A percentile compares a stretch with the other conserved stretches of the same genome.
Conservation (phyloP, 2,113 vertebrate genomes). For the Choloepus hoffmanni region DNA sequence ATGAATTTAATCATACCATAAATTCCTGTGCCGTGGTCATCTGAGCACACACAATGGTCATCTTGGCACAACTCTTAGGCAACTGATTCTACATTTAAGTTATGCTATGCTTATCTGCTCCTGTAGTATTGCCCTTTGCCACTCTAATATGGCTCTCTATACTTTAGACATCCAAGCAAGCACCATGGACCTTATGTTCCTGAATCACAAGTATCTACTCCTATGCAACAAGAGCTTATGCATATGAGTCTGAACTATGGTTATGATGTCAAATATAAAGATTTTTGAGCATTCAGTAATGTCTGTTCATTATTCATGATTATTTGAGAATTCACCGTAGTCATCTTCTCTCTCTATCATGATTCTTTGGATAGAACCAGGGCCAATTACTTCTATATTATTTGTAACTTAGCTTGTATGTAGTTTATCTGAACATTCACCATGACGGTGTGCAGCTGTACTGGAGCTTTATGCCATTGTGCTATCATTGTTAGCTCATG, state of each 20-base stretch:
- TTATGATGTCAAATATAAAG: slow-evolving; percentile 17
- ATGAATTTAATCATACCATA: background rate
- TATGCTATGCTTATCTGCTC: background rate
- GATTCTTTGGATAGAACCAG: background rate
- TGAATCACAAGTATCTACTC: background rate
- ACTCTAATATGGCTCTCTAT: background rate
- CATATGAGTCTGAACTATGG: background rate
- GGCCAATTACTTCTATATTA: background rate
- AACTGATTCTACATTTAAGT: background rate
- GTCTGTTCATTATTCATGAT: background rate
- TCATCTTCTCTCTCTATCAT: background rate
- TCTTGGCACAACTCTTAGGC: slow-evolving; percentile 8
- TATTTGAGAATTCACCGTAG: background rate
- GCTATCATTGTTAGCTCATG: background rate
- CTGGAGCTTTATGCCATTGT: background rate
- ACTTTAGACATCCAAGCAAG: background rate
- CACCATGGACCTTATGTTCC: background rate
- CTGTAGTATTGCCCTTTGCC: background rate
- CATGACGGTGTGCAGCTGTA: background rate
- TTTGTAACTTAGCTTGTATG: background rate
- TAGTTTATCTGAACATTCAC: background rate
- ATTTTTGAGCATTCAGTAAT: background rate
- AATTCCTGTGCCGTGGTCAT: background rate
- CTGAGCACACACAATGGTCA: background rate
- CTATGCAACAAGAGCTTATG: background rate